Conservation (phyloP, 1,140 invertebrate genomes). For the Aplysia californica region DNA sequence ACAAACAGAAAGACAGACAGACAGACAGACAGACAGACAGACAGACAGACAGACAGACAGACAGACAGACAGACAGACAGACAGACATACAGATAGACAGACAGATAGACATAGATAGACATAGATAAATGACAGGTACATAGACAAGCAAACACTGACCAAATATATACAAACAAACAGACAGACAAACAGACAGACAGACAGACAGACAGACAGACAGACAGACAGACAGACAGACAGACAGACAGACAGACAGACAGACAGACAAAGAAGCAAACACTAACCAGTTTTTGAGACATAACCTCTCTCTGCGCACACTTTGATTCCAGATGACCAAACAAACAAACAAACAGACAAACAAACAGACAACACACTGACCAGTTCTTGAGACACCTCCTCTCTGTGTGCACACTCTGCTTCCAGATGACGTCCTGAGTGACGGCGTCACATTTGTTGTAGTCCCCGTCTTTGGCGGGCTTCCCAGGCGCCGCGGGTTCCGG, state of each 20-base stretch:
- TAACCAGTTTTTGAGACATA: too few relatives aligned
- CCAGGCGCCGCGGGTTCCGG: constrained; percentile 10
- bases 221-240: not conserved
- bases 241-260: too few relatives aligned
- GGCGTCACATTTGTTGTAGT: constrained; percentile 44
- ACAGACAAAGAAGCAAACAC: too few relatives aligned
- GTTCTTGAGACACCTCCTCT: constrained; percentile 50
- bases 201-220: not conserved
- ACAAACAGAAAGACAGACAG: too few relatives aligned
- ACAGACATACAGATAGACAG: constrained; percentile 1
- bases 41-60: not conserved
- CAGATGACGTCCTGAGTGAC: constrained; percentile 52
- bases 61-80: not conserved
- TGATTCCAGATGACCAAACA: not conserved
- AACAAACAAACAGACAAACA: not conserved
- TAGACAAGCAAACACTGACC: too few relatives aligned
- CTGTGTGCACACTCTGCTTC: constrained; percentile 48
- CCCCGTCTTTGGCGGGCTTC: constrained; percentile 33
- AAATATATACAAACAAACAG: too few relatives aligned
- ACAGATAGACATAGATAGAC: not conserved
- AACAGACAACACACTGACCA: constrained; percentile 38
- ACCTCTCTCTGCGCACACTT: not conserved
- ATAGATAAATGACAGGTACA: not conserved
- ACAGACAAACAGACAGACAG: constrained; percentile 1
- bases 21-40: constrained; percentile 20